Conservation (phyloP, 2,797 vertebrate genomes). For the Smutsia gigantea region DNA sequence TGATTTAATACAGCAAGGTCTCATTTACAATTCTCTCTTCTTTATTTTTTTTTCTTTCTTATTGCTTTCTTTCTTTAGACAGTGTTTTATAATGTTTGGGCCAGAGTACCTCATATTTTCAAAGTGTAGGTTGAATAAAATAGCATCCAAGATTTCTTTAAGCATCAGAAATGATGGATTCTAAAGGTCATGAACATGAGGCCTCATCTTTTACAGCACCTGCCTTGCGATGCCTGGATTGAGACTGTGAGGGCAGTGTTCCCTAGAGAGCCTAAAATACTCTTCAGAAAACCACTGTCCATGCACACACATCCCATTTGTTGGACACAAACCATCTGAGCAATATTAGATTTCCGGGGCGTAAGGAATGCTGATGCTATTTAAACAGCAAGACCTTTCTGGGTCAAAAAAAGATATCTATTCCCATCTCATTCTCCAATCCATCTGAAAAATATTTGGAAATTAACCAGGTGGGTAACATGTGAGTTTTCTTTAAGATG, state of each 20-base stretch:
- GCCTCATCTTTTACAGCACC: slow-evolving; percentile 29
- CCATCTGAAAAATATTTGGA: slow-evolving; percentile 71
- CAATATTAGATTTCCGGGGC: slow-evolving; percentile 60
- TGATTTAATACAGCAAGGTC: background rate
- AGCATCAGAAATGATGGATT: background rate
- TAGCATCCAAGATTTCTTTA: background rate
- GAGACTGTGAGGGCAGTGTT: background rate
- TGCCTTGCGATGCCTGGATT: slow-evolving; percentile 1
- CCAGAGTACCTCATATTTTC: background rate
- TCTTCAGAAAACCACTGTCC: slow-evolving; percentile 15
- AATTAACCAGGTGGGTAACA: slow-evolving; percentile 71
- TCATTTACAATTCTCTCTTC: background rate
- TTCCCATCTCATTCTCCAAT: slow-evolving; percentile 55
- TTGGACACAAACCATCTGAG: slow-evolving; percentile 54
- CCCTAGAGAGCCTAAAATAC: background rate
- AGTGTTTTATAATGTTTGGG: background rate
- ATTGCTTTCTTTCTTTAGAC: background rate
- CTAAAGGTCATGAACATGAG: background rate
- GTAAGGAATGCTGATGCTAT: slow-evolving; percentile 67
- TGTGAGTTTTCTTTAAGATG: slow-evolving; percentile 59
- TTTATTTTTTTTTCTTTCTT: background rate
- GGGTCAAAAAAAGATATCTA: slow-evolving; percentile 51
- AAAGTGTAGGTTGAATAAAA: slow-evolving; percentile 42
- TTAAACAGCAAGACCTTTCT: slow-evolving; percentile 56
- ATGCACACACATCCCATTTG: background rate